These are phyloP conservation scores for Schizaphis graminum DNA, from an alignment of 2,888 invertebrate genomes.

Conservation along the genomic window DNA sequence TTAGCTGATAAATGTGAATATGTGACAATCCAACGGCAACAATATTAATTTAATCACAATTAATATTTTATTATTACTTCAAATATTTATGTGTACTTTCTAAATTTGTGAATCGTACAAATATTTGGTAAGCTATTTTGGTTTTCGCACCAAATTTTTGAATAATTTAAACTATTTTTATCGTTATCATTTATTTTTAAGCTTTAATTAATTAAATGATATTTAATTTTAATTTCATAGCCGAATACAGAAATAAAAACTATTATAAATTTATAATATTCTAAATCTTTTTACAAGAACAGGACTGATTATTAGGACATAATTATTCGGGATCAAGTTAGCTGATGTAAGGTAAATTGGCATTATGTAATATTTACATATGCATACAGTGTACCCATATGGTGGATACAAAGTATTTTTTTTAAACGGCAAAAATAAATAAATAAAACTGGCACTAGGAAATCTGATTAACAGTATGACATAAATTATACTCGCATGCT, in stretches of 20 bases:
- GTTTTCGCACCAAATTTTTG: neutral
- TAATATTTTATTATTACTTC: neutral
- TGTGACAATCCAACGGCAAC: neutral
- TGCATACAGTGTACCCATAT: neutral
- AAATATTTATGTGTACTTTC: neutral
- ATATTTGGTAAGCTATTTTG: neutral
- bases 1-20: neutral
- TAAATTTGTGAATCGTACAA: neutral
- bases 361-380: neutral
- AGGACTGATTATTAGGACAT: neutral
- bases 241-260: neutral
- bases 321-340: neutral
- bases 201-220: neutral
- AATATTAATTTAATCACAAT: neutral
- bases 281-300: neutral
- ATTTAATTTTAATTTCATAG: neutral
- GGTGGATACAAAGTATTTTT: neutral
- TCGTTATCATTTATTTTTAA: neutral
- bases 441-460: neutral
- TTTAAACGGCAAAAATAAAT: neutral
- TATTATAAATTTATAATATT: neutral
- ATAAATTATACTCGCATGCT: neutral
- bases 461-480: neutral
- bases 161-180: neutral
- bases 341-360: neutral